Conservation (phyloP, 2,113 vertebrate species). For the Callipepla californica region DNA sequence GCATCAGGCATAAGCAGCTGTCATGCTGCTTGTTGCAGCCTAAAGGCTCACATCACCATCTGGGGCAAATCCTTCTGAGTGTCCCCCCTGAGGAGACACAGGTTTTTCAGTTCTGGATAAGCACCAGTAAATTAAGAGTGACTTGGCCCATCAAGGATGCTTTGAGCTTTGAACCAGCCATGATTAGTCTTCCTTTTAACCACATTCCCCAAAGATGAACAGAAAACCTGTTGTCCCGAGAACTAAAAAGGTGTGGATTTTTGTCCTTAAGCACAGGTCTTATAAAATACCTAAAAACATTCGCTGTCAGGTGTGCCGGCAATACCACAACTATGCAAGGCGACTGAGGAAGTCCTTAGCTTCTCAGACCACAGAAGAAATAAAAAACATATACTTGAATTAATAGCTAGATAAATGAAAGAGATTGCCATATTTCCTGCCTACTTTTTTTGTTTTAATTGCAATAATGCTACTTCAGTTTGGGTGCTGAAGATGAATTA, state of each 20-base stretch:
- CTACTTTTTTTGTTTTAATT: neutral
- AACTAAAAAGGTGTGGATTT: neutral
- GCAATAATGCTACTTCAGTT: neutral
- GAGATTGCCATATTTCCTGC: neutral
- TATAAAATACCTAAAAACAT: neutral
- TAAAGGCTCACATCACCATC: conserved; percentile 2
- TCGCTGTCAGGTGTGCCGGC: neutral
- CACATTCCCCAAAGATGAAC: neutral
- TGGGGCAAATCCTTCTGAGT: neutral
- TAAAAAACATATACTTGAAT: fast-evolving
- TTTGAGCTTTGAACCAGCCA: neutral
- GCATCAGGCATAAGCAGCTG: conserved; percentile 9
- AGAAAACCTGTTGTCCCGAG: neutral
- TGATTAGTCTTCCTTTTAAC: neutral
- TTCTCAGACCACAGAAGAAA: neutral
- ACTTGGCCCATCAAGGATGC: neutral
- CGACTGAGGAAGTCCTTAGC: neutral
- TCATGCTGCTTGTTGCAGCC: neutral
- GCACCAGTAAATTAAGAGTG: conserved; percentile 16
- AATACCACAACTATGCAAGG: neutral
- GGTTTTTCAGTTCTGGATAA: neutral
- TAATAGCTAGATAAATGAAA: neutral
- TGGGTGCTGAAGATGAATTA: neutral
- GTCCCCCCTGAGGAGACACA: neutral
- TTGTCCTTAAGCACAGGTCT: neutral